These are phyloP conservation scores for Apotomis turbidana DNA, from an alignment of 2,888 invertebrate genomes.

Conservation along the genomic window DNA sequence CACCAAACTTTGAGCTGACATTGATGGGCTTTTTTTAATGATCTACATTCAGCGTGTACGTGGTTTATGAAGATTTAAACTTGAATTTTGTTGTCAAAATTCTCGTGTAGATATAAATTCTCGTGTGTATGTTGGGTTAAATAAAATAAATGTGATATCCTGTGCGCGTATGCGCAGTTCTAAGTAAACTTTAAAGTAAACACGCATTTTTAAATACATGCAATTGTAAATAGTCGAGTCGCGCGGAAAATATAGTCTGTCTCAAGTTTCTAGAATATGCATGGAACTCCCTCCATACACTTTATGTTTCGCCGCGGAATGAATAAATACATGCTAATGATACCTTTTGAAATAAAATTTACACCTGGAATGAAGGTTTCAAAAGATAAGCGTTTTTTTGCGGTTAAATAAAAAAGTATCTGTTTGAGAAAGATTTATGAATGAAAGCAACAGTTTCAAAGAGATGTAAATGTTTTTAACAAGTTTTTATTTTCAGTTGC, in stretches of 20 bases:
- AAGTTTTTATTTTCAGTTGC: no score
- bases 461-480: no score
- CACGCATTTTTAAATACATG: not conserved
- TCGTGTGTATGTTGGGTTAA: no score
- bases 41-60: no score
- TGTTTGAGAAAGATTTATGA: not conserved
- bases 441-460: not conserved
- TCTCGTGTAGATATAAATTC: no score
- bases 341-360: slow-evolving; percentile 23
- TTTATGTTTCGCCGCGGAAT: slow-evolving; percentile 17
- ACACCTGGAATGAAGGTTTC: slow-evolving; percentile 16
- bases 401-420: not conserved
- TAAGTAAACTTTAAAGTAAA: not conserved
- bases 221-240: slow-evolving; percentile 7
- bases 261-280: slow-evolving; percentile 37
- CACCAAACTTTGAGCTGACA: no score
- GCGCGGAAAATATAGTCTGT: slow-evolving; percentile 17
- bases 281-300: slow-evolving; percentile 32
- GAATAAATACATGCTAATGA: slow-evolving; percentile 39
- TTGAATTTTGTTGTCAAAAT: no score
- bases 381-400: slow-evolving; percentile 3
- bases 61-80: no score
- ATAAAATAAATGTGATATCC: no score
- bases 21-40: no score
- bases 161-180: no score